These are phyloP conservation scores for Centropristis striata DNA, from an alignment of 2,113 vertebrate species.

Conservation along the genomic window DNA sequence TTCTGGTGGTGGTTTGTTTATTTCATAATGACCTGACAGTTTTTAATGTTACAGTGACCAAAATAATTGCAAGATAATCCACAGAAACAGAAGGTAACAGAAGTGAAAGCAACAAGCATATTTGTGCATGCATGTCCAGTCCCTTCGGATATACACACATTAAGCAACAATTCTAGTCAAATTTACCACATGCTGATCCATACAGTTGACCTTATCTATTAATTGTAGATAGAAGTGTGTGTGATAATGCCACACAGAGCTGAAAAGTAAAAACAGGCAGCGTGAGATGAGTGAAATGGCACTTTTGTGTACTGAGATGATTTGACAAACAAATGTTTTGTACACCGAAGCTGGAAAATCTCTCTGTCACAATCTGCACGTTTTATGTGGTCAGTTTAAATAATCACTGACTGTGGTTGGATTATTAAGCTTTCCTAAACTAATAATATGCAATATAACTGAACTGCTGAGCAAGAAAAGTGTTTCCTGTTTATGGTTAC, in stretches of 20 bases:
- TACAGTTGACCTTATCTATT: neutral
- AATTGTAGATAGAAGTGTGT: neutral
- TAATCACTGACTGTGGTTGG: neutral
- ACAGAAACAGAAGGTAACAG: neutral
- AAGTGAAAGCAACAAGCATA: too few relatives aligned
- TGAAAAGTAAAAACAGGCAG: neutral
- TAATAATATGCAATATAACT: neutral
- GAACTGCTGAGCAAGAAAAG: neutral
- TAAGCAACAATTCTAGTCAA: neutral
- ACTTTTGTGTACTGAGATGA: neutral
- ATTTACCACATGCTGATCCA: neutral
- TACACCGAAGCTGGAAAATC: neutral
- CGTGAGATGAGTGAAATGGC: slow-evolving; percentile 14
- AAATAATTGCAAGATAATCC: neutral
- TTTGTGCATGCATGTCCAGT: neutral
- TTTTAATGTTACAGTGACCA: neutral
- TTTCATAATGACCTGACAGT: neutral
- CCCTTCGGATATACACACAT: neutral
- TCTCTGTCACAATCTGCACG: neutral
- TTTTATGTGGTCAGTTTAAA: neutral
- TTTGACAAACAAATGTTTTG: too few relatives aligned
- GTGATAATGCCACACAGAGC: neutral
- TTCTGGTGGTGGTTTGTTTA: neutral
- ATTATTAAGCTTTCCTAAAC: neutral
- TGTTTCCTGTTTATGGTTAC: neutral